Conservation (phyloP, 2,888 invertebrate genomes). For the Coecobrya sp. region DNA sequence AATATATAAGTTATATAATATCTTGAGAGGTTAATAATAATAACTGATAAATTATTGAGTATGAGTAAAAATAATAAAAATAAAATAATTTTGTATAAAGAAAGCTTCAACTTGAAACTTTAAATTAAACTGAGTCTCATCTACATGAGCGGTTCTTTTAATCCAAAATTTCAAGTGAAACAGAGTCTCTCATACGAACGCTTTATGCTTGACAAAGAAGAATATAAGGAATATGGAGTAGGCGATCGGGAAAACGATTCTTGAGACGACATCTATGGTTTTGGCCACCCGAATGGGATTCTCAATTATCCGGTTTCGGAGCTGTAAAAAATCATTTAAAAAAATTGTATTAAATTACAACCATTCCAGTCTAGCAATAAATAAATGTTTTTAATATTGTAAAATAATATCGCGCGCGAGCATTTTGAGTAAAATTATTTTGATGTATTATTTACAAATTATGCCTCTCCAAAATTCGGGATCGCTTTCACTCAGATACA, state of each 20-base stretch:
- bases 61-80: conserved; percentile 61
- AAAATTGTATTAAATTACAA: not conserved
- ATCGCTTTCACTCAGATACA: no score
- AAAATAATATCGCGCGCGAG: no score
- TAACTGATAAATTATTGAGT: conserved; percentile 12
- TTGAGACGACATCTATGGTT: conserved; percentile 92
- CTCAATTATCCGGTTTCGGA: conserved; percentile 85
- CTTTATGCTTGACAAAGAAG: conserved; percentile 98
- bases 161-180: conserved; percentile 85
- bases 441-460: no score
- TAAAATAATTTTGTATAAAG: conserved; percentile 45
- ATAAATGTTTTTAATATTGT: not conserved
- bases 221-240: conserved; percentile 97
- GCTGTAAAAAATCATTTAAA: conserved; percentile 69
- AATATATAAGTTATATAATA: conserved; percentile 11
- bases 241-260: conserved; percentile 97
- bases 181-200: conserved; percentile 89
- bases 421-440: no score
- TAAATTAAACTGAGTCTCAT: conserved; percentile 81
- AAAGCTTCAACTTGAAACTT: conserved; percentile 84
- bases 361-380: not conserved
- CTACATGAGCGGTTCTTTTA: conserved; percentile 73
- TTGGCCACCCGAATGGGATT: conserved; percentile 97
- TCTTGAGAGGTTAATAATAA: conserved; percentile 23
- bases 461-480: no score